Base-by-base conservation (phyloP, 1,140 invertebrate species). In the Laupala kohalensis region DNA sequence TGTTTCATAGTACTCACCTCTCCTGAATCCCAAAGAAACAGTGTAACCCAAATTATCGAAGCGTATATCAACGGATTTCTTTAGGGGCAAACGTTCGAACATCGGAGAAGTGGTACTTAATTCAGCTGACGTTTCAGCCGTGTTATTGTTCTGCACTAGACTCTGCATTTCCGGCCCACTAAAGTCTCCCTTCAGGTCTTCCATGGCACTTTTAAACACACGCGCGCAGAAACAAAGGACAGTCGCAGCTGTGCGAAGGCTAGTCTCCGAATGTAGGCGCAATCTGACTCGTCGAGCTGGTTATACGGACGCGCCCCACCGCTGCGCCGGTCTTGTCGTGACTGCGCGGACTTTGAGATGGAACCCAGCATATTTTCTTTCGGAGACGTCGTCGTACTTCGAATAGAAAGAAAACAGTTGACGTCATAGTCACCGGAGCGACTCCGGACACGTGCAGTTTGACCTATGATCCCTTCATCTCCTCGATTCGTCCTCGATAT, bases 31-130 rank as follows among this genome's bases (percentile, higher is more conserved):
- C 26, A 90, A 81, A 15, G 84, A 86, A 13, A 90, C 90, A 0
- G 84, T 89, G 74, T 88, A 89, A 1, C 82, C 85, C 71, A 92
- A 83, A 72, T 91, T 85, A 25, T 87, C 85, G 76, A 92, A 92
- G 26, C 85, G 83, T 30, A 92, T 86, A 75, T 91, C 88, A n/a
- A 91, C 82, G 0, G 85, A 84, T 24, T 87, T 82, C 37, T 80
- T 80, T 5, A 77, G 77, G 0, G 84, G 84, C 37, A 83, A 75
- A 75, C 83, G 83, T 65, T 81, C 80, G 9, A 86, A 79, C 0
- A 72, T 29, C 23, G 28, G 67, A 53, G 9, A 13, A 19, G 37
- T 9, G 9, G 37, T 19, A 9, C 9, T 13, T 19, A 53, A 53
- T 13, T 53, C 37, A 0, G 37, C 9, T 53, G 37, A 13, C 37